A percentile compares a stretch with the other conserved stretches of the same genome.
Evolutionary conservation across 2,797 vertebrate genomes (phyloP).

Genomic region (Phrynocephalus vlangalii): DNA sequence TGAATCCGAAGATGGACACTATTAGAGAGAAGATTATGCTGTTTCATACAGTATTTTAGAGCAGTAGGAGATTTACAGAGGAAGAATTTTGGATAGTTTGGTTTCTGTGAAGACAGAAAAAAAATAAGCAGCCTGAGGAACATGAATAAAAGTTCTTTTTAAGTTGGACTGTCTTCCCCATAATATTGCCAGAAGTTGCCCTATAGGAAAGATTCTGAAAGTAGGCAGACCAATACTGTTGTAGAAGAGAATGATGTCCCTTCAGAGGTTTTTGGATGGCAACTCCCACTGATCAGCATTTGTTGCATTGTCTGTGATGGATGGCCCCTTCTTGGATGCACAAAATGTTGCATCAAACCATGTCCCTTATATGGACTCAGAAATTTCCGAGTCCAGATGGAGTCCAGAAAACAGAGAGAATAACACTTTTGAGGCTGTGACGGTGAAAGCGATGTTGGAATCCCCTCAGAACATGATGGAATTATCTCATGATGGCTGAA

Average conservation of each 20-base stretch:
- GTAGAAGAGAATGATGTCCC: not conserved
- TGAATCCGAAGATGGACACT: not conserved
- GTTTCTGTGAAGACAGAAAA: not conserved
- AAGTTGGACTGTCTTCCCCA: not conserved
- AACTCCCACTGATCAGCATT: not conserved
- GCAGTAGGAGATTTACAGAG: not conserved
- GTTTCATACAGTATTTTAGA: not conserved
- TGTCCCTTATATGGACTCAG: no score
- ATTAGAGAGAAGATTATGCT: not conserved
- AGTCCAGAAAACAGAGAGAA: no score
- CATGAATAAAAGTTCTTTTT: not conserved
- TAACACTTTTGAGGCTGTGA: no score
- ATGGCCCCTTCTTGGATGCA: no score
- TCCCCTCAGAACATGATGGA: no score
- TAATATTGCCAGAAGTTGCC: not conserved
- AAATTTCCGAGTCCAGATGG: no score
- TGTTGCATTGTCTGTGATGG: not conserved
- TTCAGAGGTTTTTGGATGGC: not conserved
- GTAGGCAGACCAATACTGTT: not conserved
- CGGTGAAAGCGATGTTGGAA: no score
- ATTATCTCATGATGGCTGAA: no score
- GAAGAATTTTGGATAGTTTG: not conserved
- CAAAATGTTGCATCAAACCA: no score
- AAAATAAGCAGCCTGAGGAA: not conserved
- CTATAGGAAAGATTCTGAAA: not conserved